These are phyloP conservation scores for Opisthograptis luteolata DNA, from an alignment of 2,888 invertebrate genomes.

Conservation along the genomic window DNA sequence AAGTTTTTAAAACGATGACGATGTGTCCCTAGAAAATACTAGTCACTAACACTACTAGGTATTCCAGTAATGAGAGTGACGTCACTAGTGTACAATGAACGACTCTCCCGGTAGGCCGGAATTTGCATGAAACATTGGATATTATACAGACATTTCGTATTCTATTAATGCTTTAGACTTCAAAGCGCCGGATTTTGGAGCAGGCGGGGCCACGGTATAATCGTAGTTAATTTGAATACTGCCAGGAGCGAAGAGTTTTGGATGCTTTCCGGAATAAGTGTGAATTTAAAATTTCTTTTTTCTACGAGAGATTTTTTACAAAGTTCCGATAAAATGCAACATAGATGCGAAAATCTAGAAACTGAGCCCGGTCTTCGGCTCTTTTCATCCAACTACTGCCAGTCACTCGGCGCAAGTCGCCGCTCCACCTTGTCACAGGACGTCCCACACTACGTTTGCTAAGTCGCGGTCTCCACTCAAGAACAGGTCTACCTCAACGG, in stretches of 20 bases:
- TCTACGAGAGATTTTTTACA: not conserved
- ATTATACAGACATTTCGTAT: slow-evolving; percentile 52
- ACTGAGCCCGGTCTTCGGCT: too few species aligned
- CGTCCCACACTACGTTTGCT: too few species aligned
- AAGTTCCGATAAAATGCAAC: too few species aligned
- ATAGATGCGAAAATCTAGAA: too few species aligned
- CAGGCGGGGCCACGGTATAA: slow-evolving; percentile 23
- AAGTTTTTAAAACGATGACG: too few species aligned
- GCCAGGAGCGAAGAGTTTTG: slow-evolving; percentile 16
- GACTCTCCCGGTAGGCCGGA: slow-evolving; percentile 38
- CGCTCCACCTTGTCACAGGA: too few species aligned
- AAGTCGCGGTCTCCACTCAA: too few species aligned
- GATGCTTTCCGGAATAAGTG: slow-evolving; percentile 8
- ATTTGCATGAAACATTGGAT: slow-evolving; percentile 55
- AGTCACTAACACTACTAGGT: too few species aligned
- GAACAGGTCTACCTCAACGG: too few species aligned
- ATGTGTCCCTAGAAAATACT: too few species aligned
- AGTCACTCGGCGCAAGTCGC: too few species aligned
- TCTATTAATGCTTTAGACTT: slow-evolving; percentile 50
- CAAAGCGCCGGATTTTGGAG: slow-evolving; percentile 35
- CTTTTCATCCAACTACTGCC: too few species aligned
- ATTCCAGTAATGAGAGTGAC: slow-evolving; percentile 13
- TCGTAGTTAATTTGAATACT: slow-evolving; percentile 36
- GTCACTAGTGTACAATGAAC: slow-evolving; percentile 26
- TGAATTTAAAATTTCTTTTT: not conserved